Conservation (phyloP, 2,797 vertebrate genomes). For the Ispidina picta region DNA sequence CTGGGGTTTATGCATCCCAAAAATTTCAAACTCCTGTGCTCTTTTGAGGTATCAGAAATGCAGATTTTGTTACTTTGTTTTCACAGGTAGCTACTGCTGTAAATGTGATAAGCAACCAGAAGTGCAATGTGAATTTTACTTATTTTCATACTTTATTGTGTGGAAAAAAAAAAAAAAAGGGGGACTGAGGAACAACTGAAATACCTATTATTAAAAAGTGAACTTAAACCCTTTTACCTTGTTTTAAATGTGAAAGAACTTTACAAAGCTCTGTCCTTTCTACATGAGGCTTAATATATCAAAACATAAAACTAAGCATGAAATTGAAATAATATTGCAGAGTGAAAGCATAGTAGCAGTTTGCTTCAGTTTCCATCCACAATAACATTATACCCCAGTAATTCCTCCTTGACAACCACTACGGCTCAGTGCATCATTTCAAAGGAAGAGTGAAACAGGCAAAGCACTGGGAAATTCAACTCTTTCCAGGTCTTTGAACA, state of each 20-base stretch:
- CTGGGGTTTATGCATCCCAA: background rate
- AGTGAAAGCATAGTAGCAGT: background rate
- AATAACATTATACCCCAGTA: background rate
- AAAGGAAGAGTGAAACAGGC: background rate
- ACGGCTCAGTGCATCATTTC: background rate
- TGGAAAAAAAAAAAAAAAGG: background rate
- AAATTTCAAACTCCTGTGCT: constrained; percentile 26
- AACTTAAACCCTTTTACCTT: background rate
- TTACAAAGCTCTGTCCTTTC: background rate
- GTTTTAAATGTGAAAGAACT: background rate
- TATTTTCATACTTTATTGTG: background rate
- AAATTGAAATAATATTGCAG: background rate
- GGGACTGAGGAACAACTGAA: background rate
- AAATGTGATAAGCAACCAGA: background rate
- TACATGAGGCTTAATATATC: background rate
- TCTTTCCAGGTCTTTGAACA: background rate
- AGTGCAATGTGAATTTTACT: background rate
- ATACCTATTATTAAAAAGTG: background rate
- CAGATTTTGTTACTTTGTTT: constrained; percentile 16
- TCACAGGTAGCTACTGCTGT: background rate
- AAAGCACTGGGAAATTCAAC: background rate
- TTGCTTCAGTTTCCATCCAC: background rate
- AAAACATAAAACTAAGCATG: background rate
- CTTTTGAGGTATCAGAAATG: background rate
- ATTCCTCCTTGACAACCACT: background rate